Evolutionary conservation across 2,797 vertebrate species (phyloP).

Genomic region (Hozukius guyotensis): DNA sequence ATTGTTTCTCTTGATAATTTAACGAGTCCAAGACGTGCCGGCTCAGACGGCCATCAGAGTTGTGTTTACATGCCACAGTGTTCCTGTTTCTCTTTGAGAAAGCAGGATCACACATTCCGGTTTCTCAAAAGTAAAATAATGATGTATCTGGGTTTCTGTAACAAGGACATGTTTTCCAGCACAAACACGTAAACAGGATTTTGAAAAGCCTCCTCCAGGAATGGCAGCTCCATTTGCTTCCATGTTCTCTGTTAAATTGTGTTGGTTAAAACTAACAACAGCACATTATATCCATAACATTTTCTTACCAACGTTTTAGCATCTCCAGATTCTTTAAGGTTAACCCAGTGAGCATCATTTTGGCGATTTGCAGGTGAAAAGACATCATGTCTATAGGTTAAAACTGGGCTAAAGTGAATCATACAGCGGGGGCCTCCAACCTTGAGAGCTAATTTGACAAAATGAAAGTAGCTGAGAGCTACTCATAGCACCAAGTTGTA

Average conservation of each 20-base stretch:
- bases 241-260: not conserved
- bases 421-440: too few species aligned
- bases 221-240: not conserved
- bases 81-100: not conserved
- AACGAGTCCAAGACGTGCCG: not conserved
- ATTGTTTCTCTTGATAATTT: slow-evolving; percentile 2
- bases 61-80: not conserved
- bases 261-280: not conserved
- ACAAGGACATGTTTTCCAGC: not conserved
- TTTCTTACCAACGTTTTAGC: too few species aligned
- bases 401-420: too few species aligned
- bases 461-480: too few species aligned
- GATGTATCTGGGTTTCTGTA: not conserved
- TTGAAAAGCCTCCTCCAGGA: not conserved
- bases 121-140: not conserved
- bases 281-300: not conserved
- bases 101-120: not conserved
- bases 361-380: not conserved
- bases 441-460: too few species aligned
- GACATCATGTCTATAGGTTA: not conserved
- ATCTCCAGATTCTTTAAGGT: too few species aligned
- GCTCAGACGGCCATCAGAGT: not conserved
- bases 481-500: too few species aligned
- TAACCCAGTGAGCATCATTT: too few species aligned
- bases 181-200: not conserved